Conservation (phyloP, 2,113 vertebrate genomes). For the Upupa epops region DNA sequence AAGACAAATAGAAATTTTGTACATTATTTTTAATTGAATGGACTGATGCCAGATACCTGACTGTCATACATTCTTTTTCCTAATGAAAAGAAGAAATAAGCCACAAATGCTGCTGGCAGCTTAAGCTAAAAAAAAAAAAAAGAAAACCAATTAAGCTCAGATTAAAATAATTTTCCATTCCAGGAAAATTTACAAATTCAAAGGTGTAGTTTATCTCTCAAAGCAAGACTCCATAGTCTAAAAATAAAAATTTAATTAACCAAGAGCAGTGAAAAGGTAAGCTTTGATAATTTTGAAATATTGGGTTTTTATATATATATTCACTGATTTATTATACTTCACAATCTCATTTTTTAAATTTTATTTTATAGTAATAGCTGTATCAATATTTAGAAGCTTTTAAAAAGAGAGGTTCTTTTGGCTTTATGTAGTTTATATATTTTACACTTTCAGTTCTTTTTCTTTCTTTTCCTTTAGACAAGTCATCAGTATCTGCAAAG, state of each 20-base stretch:
- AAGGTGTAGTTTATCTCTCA: background rate
- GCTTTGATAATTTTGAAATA: background rate
- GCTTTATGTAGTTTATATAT: background rate
- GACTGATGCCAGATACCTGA: background rate
- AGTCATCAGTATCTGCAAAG: background rate
- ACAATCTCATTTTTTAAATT: background rate
- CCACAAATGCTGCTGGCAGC: background rate
- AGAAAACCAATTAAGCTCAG: background rate
- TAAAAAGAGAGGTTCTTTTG: background rate
- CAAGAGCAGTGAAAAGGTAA: background rate
- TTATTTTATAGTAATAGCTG: background rate
- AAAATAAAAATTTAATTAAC: background rate
- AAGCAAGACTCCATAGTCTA: background rate
- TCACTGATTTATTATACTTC: background rate
- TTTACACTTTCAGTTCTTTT: background rate
- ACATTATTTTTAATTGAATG: constrained; percentile 36
- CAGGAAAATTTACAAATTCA: background rate
- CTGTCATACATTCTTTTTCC: constrained; percentile 7
- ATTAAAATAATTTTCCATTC: constrained; percentile 21
- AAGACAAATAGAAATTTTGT: background rate
- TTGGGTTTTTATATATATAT: background rate
- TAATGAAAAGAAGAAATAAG: background rate
- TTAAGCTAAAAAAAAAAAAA: background rate
- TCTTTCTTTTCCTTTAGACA: background rate
- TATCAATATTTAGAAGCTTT: background rate